phyloP scores from a whole-genome alignment of 1,140 invertebrate species.

The Aporrectodea caliginosa region DNA sequence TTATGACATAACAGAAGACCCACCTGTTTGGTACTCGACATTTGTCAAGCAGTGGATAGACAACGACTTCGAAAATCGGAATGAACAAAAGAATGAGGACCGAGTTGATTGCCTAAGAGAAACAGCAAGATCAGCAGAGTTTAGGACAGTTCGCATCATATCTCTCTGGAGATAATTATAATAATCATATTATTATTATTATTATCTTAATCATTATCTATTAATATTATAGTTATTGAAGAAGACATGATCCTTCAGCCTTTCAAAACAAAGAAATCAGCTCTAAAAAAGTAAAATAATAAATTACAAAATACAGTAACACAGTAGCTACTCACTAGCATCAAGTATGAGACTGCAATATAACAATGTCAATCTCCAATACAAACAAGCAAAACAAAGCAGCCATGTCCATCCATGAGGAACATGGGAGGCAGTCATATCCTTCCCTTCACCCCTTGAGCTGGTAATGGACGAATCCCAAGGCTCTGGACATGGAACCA shows the following conservation, averaged over 20 bases:
- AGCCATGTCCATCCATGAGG: no score
- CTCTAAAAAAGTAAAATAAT: no score
- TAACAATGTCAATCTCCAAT: background rate
- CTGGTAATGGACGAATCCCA: no score
- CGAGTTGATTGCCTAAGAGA: conserved; percentile 65
- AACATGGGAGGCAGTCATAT: no score
- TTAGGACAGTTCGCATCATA: background rate
- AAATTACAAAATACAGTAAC: no score
- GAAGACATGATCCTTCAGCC: background rate
- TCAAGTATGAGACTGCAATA: no score
- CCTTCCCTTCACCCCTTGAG: no score
- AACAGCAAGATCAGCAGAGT: background rate
- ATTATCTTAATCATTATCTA: background rate
- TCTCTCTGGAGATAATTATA: background rate
- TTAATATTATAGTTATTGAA: background rate
- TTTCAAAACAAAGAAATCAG: no score
- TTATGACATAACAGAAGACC: conserved; percentile 28
- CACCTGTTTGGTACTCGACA: conserved; percentile 50
- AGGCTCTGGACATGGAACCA: background rate
- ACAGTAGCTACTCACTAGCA: background rate
- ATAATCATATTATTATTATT: conserved; percentile 8
- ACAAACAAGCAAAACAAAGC: no score
- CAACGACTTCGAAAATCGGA: conserved; percentile 72
- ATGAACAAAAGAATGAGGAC: conserved; percentile 80
- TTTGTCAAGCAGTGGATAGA: conserved; percentile 64